Evolutionary conservation across 2,888 invertebrate genomes (phyloP).

Genomic region (Caenorhabditis sinica): DNA sequence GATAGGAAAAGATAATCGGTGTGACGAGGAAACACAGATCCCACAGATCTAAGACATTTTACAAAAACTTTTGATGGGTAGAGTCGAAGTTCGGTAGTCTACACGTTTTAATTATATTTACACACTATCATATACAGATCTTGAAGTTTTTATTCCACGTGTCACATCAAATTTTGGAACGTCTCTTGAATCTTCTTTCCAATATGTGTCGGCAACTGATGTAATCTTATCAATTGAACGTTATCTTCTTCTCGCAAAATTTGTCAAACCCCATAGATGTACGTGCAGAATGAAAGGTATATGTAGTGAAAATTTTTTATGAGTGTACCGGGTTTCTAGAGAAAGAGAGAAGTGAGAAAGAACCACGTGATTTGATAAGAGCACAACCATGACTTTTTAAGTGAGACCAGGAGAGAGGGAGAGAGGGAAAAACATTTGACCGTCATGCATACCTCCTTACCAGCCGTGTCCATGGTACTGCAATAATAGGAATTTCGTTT

Average conservation of each 20-base stretch:
- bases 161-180: no score
- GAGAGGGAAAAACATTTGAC: constrained; percentile 43
- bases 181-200: not conserved
- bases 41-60: not conserved
- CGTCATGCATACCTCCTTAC: constrained; percentile 71
- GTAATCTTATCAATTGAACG: constrained; percentile 16
- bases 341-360: constrained; percentile 23
- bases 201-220: constrained; percentile 32
- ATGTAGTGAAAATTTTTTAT: not conserved
- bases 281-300: constrained; percentile 50
- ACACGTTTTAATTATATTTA: no score
- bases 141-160: no score
- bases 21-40: not conserved
- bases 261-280: not conserved
- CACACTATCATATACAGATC: no score
- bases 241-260: not conserved
- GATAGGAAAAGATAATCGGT: constrained; percentile 1
- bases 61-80: not conserved
- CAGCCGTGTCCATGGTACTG: constrained; percentile 66
- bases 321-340: constrained; percentile 16
- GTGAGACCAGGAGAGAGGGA: constrained; percentile 13
- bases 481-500: constrained; percentile 64
- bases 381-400: constrained; percentile 16
- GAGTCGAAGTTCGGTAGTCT: no score
- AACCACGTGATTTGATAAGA: constrained; percentile 56